A percentile compares a stretch with the other conserved stretches of the same genome.
Conservation (phyloP, 2,797 vertebrate genomes). For the Neostethus bicornis region DNA sequence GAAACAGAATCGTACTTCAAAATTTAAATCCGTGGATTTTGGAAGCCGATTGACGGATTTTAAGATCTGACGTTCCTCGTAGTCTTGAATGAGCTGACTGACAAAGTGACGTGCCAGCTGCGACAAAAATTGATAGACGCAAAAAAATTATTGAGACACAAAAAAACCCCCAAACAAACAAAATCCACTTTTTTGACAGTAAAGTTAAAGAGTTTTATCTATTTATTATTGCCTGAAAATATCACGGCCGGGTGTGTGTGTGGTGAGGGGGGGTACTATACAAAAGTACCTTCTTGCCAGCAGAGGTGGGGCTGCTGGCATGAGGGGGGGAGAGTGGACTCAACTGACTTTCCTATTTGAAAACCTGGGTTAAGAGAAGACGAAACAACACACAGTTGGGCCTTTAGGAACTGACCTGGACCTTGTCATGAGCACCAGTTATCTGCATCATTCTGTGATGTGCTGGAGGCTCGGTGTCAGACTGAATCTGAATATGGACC, state of each 20-base stretch:
- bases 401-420: slow-evolving; percentile 84
- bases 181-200: too few relatives aligned
- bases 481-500: slow-evolving; percentile 99
- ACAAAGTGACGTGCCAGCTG: slow-evolving; percentile 99
- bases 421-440: slow-evolving; percentile 97
- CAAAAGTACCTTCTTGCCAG: too few relatives aligned
- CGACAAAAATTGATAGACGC: slow-evolving; percentile 51
- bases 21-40: slow-evolving; percentile 91
- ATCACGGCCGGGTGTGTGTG: too few relatives aligned
- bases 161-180: too few relatives aligned
- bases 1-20: slow-evolving; percentile 83
- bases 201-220: too few relatives aligned
- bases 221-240: too few relatives aligned
- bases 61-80: too few relatives aligned
- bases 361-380: slow-evolving; percentile 53
- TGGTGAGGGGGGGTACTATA: too few relatives aligned
- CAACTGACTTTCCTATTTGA: slow-evolving; percentile 36
- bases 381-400: slow-evolving; percentile 6
- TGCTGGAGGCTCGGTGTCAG: slow-evolving; percentile 95
- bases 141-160: neutral
- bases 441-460: slow-evolving; percentile 98
- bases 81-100: slow-evolving; percentile 95
- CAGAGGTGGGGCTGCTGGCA: too few relatives aligned
- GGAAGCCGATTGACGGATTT: too few relatives aligned
- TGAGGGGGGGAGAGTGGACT: too few relatives aligned